Base-by-base conservation (phyloP, 2,888 invertebrate species). In the Cylloceria caligata region DNA sequence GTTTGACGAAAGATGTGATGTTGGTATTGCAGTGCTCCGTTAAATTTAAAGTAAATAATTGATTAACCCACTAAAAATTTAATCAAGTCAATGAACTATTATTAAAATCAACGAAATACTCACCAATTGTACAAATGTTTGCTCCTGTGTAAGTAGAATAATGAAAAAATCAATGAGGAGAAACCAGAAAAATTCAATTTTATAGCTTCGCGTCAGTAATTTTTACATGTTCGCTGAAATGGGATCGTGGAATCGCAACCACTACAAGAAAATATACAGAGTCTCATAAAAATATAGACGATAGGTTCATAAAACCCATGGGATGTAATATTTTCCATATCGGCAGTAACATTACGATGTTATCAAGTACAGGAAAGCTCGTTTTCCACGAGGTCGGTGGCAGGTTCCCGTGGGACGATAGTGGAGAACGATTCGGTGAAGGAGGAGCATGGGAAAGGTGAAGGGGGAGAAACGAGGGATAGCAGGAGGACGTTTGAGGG, bases 301-400 rank as follows among this genome's bases (percentile, higher is more conserved):
- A 57, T 57, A 6, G 55, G 30, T 6, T 30, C 6, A 13, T 57
- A 57, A 57, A 57, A 36, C 16, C 36, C 30, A 34, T 0, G 60
- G 60, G 60, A 60, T 60, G 60, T 36, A 34, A 60, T 60, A 34
- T 60, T 60, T 60, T 60, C 34, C 60, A 60, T 60, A 34, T 60
- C 34, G 60, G n/a, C 16, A 27, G 27, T 42, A 30, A 67, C 49
- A 49, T 34, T 67, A 34, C 34, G 67, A 67, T 30, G 45, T 67
- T 47, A 67, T 67, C 55, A 30, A 71, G 71, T 71, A 39, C 57
- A 11, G 42, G 39, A 57, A 71, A 71, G 42, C 57, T 57, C 27
- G 71, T 42, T 68, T 68, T 39, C 39, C 34, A 47, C 19, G 5
- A 67, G 16, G 47, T 47, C 30, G 34, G 16, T 1, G 16, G 11